These are phyloP conservation scores for Siniperca undulata DNA, from an alignment of 2,797 vertebrate genomes.

Conservation along the genomic window DNA sequence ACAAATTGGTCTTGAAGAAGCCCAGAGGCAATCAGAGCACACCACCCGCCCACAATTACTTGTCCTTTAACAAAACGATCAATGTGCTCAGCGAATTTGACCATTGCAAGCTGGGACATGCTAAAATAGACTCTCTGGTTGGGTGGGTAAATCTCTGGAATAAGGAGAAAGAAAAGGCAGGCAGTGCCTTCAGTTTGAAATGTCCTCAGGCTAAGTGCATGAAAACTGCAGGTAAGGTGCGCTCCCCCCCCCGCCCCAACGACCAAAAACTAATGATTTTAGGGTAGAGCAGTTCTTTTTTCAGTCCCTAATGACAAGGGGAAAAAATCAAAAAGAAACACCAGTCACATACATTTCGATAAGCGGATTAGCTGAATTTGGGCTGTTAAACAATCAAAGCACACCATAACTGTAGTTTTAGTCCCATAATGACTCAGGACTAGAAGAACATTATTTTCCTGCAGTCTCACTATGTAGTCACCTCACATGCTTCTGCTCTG, in stretches of 20 bases:
- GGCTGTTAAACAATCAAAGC: slow-evolving; percentile 28
- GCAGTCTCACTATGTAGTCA: slow-evolving; percentile 37
- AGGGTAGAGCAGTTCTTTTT: neutral
- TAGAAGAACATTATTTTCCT: slow-evolving; percentile 23
- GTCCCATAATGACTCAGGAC: slow-evolving; percentile 26
- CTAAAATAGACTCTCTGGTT: slow-evolving; percentile 53
- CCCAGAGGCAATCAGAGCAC: slow-evolving; percentile 69
- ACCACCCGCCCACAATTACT: slow-evolving; percentile 72
- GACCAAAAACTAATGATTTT: neutral
- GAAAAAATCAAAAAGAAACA: neutral
- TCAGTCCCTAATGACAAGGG: neutral
- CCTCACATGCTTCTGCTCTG: slow-evolving; percentile 48
- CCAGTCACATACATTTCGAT: slow-evolving; percentile 1
- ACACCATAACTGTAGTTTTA: slow-evolving; percentile 24
- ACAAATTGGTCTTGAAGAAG: slow-evolving; percentile 77
- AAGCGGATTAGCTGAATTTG: slow-evolving; percentile 37
- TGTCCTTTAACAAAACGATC: slow-evolving; percentile 71
- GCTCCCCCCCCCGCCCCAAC: neutral
- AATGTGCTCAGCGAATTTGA: slow-evolving; percentile 59
- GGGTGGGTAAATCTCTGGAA: slow-evolving; percentile 17
- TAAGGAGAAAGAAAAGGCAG: slow-evolving; percentile 38
- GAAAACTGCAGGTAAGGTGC: neutral
- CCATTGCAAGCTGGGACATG: slow-evolving; percentile 40
- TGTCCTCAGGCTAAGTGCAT: slow-evolving; percentile 9
- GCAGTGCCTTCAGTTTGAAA: slow-evolving; percentile 21